These are phyloP conservation scores for Erythrocercus mccallii DNA, from an alignment of 2,113 vertebrate genomes.

Conservation along the genomic window DNA sequence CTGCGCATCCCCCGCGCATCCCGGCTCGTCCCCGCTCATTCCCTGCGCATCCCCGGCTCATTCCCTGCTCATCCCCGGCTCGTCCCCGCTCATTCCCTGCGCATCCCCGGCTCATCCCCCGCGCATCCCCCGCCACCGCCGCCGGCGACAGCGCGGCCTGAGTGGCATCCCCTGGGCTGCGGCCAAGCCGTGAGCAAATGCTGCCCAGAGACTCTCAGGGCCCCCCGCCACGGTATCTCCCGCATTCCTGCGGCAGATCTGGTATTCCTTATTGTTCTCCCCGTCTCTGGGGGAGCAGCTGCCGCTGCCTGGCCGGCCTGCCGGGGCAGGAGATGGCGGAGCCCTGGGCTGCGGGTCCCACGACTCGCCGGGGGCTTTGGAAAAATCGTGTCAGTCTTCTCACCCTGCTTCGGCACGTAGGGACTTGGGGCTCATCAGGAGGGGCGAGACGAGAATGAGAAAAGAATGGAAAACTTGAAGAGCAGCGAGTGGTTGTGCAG, in stretches of 20 bases:
- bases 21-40: neutral
- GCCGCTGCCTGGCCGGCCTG: slow-evolving; percentile 11
- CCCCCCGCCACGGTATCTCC: slow-evolving; percentile 37
- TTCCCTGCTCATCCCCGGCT: neutral
- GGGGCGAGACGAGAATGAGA: neutral
- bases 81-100: neutral
- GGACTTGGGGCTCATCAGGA: neutral
- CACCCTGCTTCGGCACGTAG: neutral
- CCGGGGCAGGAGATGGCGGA: neutral
- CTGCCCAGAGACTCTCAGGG: neutral
- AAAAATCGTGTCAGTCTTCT: slow-evolving; percentile 30
- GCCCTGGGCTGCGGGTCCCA: neutral
- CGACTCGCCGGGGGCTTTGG: slow-evolving; percentile 25
- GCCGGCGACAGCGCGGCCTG: neutral
- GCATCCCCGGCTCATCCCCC: neutral
- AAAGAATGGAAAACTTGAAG: neutral
- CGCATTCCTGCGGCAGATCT: slow-evolving; percentile 49
- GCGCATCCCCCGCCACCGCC: neutral
- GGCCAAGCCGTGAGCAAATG: slow-evolving; percentile 3
- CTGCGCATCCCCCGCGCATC: too few species aligned
- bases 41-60: neutral
- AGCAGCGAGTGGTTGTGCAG: neutral
- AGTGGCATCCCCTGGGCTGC: neutral
- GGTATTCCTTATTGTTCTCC: slow-evolving; percentile 56
- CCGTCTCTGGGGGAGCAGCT: slow-evolving; percentile 17